These are phyloP conservation scores for Synanthedon vespiformis DNA, from an alignment of 2,888 invertebrate species.

Conservation along the genomic window DNA sequence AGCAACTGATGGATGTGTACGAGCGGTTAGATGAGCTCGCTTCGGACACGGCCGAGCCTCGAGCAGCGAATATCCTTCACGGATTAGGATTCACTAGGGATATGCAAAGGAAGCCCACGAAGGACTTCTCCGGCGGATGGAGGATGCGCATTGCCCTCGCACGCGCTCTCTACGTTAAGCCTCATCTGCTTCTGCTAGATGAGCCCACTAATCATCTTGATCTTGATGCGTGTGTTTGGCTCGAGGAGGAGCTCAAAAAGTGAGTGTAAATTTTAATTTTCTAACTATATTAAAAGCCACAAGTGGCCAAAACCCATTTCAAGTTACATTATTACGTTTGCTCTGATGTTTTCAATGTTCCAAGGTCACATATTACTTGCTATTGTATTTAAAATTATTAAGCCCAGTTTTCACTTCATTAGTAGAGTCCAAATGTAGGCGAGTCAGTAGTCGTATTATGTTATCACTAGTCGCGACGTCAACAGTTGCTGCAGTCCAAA, in stretches of 20 bases:
- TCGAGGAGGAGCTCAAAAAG: constrained; percentile 96
- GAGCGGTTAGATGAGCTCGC: constrained; percentile 97
- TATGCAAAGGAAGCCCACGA: constrained; percentile 89
- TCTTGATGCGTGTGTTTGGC: constrained; percentile 99
- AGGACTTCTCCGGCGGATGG: constrained; percentile 96
- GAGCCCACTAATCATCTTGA: constrained; percentile 99
- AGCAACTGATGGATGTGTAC: constrained; percentile 97
- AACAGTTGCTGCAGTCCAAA: too few species aligned
- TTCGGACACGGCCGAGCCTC: constrained; percentile 93
- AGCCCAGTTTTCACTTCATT: too few species aligned
- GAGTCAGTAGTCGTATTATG: too few species aligned
- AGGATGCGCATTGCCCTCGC: constrained; percentile 98
- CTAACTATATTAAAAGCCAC: too few species aligned
- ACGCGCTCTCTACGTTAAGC: constrained; percentile 96
- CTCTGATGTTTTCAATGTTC: too few species aligned
- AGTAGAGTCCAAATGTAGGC: too few species aligned
- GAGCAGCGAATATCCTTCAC: constrained; percentile 94
- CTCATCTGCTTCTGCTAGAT: constrained; percentile 94
- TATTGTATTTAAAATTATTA: too few species aligned
- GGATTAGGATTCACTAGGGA: constrained; percentile 94
- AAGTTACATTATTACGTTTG: too few species aligned
- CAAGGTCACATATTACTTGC: too few species aligned
- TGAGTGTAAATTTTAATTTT: constrained; percentile 36
- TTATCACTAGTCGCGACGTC: too few species aligned
- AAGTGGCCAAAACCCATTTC: too few species aligned